Conservation (phyloP, 2,113 vertebrate species). For the Coracopsis vasa region DNA sequence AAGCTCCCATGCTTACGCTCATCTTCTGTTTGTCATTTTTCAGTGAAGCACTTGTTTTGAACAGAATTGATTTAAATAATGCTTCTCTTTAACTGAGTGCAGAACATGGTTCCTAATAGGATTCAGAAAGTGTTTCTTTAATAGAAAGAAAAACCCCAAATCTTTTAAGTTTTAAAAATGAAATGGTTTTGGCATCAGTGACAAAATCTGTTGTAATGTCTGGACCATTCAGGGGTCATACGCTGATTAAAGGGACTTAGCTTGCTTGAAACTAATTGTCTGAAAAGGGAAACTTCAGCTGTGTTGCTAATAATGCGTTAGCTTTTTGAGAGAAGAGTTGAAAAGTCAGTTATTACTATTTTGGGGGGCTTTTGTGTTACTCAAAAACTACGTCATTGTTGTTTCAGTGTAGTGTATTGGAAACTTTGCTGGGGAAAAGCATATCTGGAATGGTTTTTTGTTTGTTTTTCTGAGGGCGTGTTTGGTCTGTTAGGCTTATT, state of each 20-base stretch:
- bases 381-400: neutral
- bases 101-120: neutral
- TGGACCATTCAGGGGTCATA: neutral
- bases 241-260: neutral
- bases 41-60: neutral
- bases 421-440: neutral
- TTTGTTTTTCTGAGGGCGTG: neutral
- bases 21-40: neutral
- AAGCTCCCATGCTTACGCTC: neutral
- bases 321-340: neutral
- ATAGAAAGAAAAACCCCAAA: neutral
- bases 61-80: neutral
- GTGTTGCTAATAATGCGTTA: neutral
- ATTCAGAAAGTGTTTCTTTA: neutral
- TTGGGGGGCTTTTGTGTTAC: neutral
- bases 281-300: neutral
- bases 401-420: neutral
- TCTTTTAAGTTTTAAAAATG: slow-evolving; percentile 2
- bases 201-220: slow-evolving; percentile 27
- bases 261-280: neutral
- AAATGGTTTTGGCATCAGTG: neutral
- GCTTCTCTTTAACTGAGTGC: neutral
- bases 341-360: neutral
- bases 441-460: neutral
- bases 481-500: neutral